Evolutionary conservation across 1,140 invertebrate species (phyloP).

Genomic region (Orius laevigatus): DNA sequence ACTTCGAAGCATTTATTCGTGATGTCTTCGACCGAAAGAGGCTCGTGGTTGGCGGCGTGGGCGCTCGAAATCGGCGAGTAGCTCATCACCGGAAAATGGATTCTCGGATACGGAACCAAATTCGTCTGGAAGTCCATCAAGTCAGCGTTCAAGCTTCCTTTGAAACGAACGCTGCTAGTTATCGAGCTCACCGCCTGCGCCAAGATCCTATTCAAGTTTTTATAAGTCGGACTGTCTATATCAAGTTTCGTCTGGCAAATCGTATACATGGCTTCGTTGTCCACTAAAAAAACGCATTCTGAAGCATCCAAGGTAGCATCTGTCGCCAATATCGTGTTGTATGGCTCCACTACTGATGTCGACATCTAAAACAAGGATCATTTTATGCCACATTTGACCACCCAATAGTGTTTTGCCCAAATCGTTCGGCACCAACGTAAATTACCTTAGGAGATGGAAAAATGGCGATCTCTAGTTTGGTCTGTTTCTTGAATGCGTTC

Average conservation of each 20-base stretch:
- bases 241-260: constrained; percentile 37
- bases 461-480: constrained; percentile 54
- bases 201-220: constrained; percentile 39
- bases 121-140: constrained; percentile 50
- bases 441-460: constrained; percentile 28
- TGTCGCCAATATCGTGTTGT: constrained; percentile 46
- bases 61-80: constrained; percentile 44
- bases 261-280: constrained; percentile 49
- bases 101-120: constrained; percentile 33
- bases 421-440: too few species aligned
- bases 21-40: constrained; percentile 29
- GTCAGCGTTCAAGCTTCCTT: constrained; percentile 54
- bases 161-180: constrained; percentile 41
- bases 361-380: constrained; percentile 20
- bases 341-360: constrained; percentile 49
- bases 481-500: constrained; percentile 47
- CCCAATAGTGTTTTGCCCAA: too few species aligned
- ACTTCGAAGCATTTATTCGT: constrained; percentile 32
- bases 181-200: constrained; percentile 41
- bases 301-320: constrained; percentile 44
- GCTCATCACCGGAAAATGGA: constrained; percentile 37
- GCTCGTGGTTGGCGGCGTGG: constrained; percentile 38
- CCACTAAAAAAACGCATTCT: constrained; percentile 44
- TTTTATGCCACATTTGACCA: too few species aligned
- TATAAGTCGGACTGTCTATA: constrained; percentile 40